Percentiles rank a stretch among this genome's conserved stretches.
These are phyloP conservation scores for Azorinus chamasolen DNA, from an alignment of 2,888 invertebrate species.

Conservation along the genomic window DNA sequence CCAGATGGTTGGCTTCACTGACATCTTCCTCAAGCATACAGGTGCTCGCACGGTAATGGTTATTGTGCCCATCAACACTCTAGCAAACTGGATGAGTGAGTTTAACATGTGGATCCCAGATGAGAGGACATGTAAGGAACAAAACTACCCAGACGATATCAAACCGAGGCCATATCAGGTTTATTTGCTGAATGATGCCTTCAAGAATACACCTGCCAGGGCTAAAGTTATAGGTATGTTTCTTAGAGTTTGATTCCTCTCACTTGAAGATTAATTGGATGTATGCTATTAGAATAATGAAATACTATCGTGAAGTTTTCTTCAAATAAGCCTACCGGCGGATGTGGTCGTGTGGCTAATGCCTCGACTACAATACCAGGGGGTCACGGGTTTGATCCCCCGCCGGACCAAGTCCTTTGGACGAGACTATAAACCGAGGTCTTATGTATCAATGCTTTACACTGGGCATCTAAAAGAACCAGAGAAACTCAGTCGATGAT, in stretches of 20 bases:
- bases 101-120: slow-evolving; percentile 98
- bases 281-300: no score
- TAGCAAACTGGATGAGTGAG: slow-evolving; percentile 99
- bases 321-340: no score
- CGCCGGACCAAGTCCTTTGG: no score
- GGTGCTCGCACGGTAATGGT: slow-evolving; percentile 95
- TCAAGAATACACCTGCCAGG: slow-evolving; percentile 95
- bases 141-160: slow-evolving; percentile 88
- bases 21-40: slow-evolving; percentile 97
- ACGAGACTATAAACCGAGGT: no score
- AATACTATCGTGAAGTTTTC: no score
- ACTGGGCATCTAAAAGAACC: no score
- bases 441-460: no score
- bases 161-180: slow-evolving; percentile 94
- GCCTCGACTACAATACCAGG: no score
- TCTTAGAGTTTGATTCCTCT: no score
- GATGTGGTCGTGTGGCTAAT: no score
- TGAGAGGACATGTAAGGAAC: slow-evolving; percentile 64
- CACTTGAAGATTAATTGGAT: background rate
- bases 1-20: slow-evolving; percentile 96
- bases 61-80: slow-evolving; percentile 99
- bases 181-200: slow-evolving; percentile 96
- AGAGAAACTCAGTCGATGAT: no score
- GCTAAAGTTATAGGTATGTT: slow-evolving; percentile 90
- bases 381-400: no score